phyloP scores from a whole-genome alignment of 1,140 invertebrate genomes.

The Drosophila parabipectinata region DNA sequence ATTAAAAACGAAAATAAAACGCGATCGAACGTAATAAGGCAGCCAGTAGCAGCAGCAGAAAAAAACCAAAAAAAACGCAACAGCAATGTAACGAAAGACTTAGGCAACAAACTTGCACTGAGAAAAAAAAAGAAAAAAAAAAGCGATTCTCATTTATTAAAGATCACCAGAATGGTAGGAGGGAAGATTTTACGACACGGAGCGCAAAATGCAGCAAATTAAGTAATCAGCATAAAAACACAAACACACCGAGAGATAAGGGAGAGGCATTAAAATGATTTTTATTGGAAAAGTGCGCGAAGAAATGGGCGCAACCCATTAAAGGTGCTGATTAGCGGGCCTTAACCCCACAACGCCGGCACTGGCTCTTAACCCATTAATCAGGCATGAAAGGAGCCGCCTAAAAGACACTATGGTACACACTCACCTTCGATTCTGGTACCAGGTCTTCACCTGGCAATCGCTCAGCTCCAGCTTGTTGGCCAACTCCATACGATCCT shows the following conservation, averaged over 20 bases:
- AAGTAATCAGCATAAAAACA: constrained; percentile 81
- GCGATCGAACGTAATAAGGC: constrained; percentile 78
- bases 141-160: constrained; percentile 59
- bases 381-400: constrained; percentile 7
- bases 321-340: constrained; percentile 71
- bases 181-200: constrained; percentile 58
- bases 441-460: constrained; percentile 99
- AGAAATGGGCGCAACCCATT: constrained; percentile 73
- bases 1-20: constrained; percentile 80
- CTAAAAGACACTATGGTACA: background rate
- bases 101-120: constrained; percentile 79
- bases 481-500: constrained; percentile 99
- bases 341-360: background rate
- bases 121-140: constrained; percentile 47
- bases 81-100: constrained; percentile 67
- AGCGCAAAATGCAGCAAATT: constrained; percentile 79
- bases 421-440: constrained; percentile 93
- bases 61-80: background rate
- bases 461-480: constrained; percentile 97
- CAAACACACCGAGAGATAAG: constrained; percentile 17
- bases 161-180: background rate
- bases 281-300: constrained; percentile 79
- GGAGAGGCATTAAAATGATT: constrained; percentile 59
- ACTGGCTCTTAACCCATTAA: background rate
- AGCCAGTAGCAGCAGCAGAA: constrained; percentile 23